Base-by-base conservation (phyloP, 1,140 invertebrate genomes). In the Leptonema lineaticorne region DNA sequence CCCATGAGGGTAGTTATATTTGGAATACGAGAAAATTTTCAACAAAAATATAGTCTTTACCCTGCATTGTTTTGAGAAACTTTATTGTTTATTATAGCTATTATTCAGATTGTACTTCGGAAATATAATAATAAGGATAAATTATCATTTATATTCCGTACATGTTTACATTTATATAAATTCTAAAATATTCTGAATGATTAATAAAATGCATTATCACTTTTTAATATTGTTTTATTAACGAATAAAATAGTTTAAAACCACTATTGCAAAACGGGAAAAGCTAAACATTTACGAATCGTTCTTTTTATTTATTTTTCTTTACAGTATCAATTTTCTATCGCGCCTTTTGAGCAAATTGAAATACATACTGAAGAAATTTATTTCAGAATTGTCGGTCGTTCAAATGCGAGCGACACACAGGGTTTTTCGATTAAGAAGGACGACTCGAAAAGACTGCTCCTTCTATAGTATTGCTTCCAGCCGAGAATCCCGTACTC, bases 41-140 rank as follows among this genome's bases (percentile, higher is more conserved):
- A 22, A n/a, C 28, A 58, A 58, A 58, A 58, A 58, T 58, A 18
- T 14, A 8, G 56, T 11, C 8, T 53, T 53, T 53, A 6, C 48
- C 48, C 48, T 9, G 2, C 24, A 20, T 18, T 16, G 56, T 26
- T 4, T 28, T 30, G 28, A 26, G 7, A 30, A 58, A 58, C 26
- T 58, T 58, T 58, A 58, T 58, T 58, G 56, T 58, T 58, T 58
- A 58, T 58, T 58, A 58, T 26, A n/a, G 56, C 56, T 30, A 26
- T 58, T 28, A 41, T 53, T 58, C 56, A 11, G 28, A 11, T 28
- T 22, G 24, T 18, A 11, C 56, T 22, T 4, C 24, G 7, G 3
- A 58, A 16, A 26, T 11, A 18, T 22, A 28, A 22, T 22, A 30
- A 8, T 28, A 11, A 11, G 56, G 56, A 58, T 58, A 58, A 20